Evolutionary conservation across 2,888 invertebrate species (phyloP).

Genomic region (Danaus chrysippus): DNA sequence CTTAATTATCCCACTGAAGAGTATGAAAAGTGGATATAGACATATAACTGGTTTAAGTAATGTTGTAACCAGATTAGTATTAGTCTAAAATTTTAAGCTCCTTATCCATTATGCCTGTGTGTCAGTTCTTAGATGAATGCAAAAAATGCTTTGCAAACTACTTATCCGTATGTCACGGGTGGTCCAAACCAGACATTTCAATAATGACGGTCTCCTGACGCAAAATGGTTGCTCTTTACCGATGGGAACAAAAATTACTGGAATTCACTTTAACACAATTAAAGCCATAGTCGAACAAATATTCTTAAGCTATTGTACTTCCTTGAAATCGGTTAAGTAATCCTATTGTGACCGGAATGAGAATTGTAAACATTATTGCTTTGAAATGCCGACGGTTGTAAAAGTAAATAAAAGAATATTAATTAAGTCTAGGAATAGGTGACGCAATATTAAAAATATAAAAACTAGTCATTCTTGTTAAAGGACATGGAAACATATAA

Average conservation of each 20-base stretch:
- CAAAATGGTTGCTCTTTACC: constrained; percentile 54
- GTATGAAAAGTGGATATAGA: no score
- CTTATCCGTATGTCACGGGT: constrained; percentile 63
- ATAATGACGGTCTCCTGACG: constrained; percentile 63
- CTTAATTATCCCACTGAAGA: no score
- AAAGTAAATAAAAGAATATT: constrained; percentile 25
- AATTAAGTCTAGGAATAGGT: constrained; percentile 15
- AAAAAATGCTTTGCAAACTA: constrained; percentile 46
- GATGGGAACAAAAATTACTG: constrained; percentile 55
- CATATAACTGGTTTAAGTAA: no score
- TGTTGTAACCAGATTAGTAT: neutral
- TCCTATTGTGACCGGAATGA: constrained; percentile 34
- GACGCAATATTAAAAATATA: neutral
- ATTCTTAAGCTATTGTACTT: constrained; percentile 41
- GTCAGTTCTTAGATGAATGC: constrained; percentile 31
- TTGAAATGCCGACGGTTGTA: constrained; percentile 34
- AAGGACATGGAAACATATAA: no score
- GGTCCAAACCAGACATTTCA: constrained; percentile 64
- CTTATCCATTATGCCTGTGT: constrained; percentile 25
- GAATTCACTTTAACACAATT: constrained; percentile 59
- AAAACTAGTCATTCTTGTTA: no score
- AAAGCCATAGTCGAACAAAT: constrained; percentile 45
- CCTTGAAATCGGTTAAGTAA: constrained; percentile 54
- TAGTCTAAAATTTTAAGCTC: constrained; percentile 6
- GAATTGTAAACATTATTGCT: constrained; percentile 50